Evolutionary conservation across 2,113 vertebrate species (phyloP).

Genomic region (Ardeotis arabs): DNA sequence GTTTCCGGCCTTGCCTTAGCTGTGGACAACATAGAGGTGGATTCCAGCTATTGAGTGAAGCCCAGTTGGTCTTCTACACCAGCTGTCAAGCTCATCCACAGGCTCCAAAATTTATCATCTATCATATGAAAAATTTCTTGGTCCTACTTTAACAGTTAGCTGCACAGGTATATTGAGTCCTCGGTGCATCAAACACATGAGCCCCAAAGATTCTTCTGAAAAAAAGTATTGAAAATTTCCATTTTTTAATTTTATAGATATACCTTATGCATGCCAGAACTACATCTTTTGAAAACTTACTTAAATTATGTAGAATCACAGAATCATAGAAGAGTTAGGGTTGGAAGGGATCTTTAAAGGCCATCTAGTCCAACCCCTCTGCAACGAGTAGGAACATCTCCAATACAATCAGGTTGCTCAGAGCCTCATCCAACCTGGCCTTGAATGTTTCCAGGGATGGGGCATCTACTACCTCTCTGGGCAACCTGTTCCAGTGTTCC

Average conservation of each 20-base stretch:
- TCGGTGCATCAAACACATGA: not conserved
- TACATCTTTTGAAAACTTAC: not conserved
- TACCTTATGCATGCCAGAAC: not conserved
- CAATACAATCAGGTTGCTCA: no score
- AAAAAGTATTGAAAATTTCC: not conserved
- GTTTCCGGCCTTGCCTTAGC: not conserved
- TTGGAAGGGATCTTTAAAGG: no score
- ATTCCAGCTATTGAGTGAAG: not conserved
- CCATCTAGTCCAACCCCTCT: no score
- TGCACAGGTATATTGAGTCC: not conserved
- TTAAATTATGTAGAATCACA: not conserved
- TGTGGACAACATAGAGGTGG: not conserved
- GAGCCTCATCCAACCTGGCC: no score
- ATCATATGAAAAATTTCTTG: accelerated
- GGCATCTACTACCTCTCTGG: no score
- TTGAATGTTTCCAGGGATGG: no score
- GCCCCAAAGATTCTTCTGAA: not conserved
- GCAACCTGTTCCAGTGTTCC: no score
- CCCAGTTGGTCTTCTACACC: not conserved
- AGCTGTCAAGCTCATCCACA: not conserved
- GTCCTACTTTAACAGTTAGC: not conserved
- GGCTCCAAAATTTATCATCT: not conserved
- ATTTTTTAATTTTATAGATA: not conserved
- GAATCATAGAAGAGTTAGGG: no score
- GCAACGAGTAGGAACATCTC: no score